These are phyloP conservation scores for Chorisops tibialis DNA, from an alignment of 2,888 invertebrate species.

Conservation along the genomic window DNA sequence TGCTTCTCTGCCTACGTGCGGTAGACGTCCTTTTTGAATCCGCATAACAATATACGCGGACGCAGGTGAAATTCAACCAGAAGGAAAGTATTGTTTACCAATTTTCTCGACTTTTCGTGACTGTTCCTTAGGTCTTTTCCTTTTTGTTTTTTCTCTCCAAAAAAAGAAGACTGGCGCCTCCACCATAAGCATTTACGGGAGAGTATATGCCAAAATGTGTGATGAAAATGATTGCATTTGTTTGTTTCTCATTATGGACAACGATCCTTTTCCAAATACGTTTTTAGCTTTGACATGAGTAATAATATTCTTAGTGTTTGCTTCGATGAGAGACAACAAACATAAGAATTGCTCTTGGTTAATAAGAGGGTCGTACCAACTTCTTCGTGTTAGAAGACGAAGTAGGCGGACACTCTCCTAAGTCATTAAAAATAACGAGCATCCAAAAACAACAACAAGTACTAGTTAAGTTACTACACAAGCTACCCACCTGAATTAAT, in stretches of 20 bases:
- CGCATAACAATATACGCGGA: not conserved
- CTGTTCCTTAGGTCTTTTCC: not conserved
- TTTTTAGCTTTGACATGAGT: not conserved
- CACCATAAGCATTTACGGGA: too few relatives aligned
- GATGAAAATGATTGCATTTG: not conserved
- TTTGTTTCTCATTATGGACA: slow-evolving; percentile 7
- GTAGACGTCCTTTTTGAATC: not conserved
- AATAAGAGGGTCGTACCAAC: too few relatives aligned
- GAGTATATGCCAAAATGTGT: too few relatives aligned
- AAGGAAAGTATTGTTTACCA: not conserved
- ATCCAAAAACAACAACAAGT: not conserved
- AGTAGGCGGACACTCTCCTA: not conserved
- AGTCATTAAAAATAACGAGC: slow-evolving; percentile 7
- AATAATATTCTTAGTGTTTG: not conserved
- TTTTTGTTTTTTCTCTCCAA: not conserved
- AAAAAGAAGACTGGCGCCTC: too few relatives aligned
- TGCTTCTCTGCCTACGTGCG: not conserved
- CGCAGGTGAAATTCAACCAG: not conserved
- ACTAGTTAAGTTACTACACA: slow-evolving; percentile 2
- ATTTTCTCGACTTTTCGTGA: not conserved
- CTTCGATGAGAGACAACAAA: not conserved
- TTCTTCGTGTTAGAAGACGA: too few relatives aligned
- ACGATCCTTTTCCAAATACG: not conserved
- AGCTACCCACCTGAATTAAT: slow-evolving; percentile 4
- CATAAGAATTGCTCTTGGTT: not conserved